phyloP scores from a whole-genome alignment of 2,113 vertebrate species.

The Pterocles orientalis region DNA sequence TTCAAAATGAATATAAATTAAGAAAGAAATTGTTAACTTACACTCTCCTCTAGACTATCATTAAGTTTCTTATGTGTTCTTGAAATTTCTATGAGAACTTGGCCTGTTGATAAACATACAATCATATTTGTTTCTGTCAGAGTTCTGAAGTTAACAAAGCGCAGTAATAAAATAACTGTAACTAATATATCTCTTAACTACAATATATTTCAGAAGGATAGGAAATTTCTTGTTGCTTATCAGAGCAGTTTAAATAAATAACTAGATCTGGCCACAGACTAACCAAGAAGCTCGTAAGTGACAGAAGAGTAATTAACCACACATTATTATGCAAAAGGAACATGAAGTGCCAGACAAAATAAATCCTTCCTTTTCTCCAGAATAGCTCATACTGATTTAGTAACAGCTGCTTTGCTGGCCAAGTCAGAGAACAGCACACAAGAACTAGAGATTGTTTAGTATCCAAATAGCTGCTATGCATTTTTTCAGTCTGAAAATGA shows the following conservation, averaged over 20 bases:
- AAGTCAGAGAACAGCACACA: not conserved
- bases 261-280: not conserved
- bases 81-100: conserved; percentile 92
- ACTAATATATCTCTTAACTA: not conserved
- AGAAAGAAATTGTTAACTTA: conserved; percentile 71
- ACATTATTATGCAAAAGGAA: not conserved
- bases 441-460: not conserved
- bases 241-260: not conserved
- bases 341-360: not conserved
- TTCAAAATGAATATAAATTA: not conserved
- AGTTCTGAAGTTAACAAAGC: not conserved
- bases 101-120: conserved; percentile 77
- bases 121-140: not conserved
- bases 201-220: not conserved
- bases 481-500: not conserved
- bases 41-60: conserved; percentile 89
- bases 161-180: not conserved
- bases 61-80: conserved; percentile 89
- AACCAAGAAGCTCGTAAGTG: not conserved
- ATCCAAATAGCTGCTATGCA: not conserved
- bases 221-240: not conserved
- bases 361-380: not conserved
- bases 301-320: not conserved
- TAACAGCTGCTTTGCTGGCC: not conserved
- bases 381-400: not conserved